A percentile compares a stretch with the other conserved stretches of the same genome.
Evolutionary conservation across 2,888 invertebrate species (phyloP).

Genomic region (Minunthozetes semirufus): DNA sequence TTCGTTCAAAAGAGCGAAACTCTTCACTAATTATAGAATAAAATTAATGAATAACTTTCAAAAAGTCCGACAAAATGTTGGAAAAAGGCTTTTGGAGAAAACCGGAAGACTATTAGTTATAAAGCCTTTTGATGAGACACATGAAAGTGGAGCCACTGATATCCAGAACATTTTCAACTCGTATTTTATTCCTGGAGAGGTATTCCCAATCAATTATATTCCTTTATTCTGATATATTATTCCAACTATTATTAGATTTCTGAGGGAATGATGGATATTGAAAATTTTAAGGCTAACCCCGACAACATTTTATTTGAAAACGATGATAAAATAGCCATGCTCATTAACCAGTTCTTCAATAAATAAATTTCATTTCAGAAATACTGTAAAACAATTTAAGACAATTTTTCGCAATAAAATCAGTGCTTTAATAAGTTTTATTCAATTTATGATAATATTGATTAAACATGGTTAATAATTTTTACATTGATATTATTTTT

Average conservation of each 20-base stretch:
- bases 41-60: neutral
- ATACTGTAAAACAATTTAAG: too few species aligned
- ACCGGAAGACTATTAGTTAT: neutral
- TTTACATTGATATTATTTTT: too few species aligned
- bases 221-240: too few species aligned
- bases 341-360: neutral
- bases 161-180: too few species aligned
- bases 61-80: neutral
- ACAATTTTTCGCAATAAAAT: too few species aligned
- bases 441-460: too few species aligned
- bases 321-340: neutral
- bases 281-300: neutral
- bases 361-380: neutral
- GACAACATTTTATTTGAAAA: neutral
- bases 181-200: too few species aligned
- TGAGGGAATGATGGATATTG: neutral
- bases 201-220: too few species aligned
- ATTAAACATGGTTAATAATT: too few species aligned
- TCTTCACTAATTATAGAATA: neutral
- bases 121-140: neutral
- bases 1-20: neutral
- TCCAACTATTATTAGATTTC: neutral
- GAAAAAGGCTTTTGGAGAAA: neutral
- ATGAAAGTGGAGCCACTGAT: too few species aligned
- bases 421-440: too few species aligned